phyloP scores from a whole-genome alignment of 2,888 invertebrate genomes.

The Napeogenes inachia region DNA sequence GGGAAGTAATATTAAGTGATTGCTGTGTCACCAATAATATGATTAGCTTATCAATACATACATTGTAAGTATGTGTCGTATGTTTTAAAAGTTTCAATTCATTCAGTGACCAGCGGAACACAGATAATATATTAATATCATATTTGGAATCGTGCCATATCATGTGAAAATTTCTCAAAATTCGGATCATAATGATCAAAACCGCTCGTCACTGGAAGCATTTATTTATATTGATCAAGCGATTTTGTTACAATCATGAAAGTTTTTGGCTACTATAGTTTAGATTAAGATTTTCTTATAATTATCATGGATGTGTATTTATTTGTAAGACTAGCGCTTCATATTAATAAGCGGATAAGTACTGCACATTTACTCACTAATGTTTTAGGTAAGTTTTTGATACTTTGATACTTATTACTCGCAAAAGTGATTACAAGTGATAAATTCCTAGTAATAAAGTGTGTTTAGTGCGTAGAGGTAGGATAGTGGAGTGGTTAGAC shows the following conservation, averaged over 20 bases:
- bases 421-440: constrained; percentile 75
- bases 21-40: constrained; percentile 77
- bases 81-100: constrained; percentile 37
- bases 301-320: constrained; percentile 67
- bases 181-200: constrained; percentile 32
- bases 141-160: constrained; percentile 44
- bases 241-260: constrained; percentile 32
- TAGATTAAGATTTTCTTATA: constrained; percentile 65
- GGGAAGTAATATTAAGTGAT: constrained; percentile 65
- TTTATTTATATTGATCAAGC: constrained; percentile 30
- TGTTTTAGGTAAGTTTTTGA: constrained; percentile 70
- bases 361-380: constrained; percentile 69
- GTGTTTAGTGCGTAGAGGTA: constrained; percentile 55
- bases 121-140: constrained; percentile 28
- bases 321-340: constrained; percentile 69
- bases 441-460: constrained; percentile 62
- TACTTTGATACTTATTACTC: constrained; percentile 77
- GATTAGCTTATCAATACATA: constrained; percentile 60
- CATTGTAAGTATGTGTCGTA: constrained; percentile 49
- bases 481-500: constrained; percentile 3
- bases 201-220: constrained; percentile 56
- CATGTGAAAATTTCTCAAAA: constrained; percentile 37
- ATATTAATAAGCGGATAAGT: constrained; percentile 48
- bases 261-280: constrained; percentile 54
- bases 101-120: constrained; percentile 57